Conservation (phyloP, 2,797 vertebrate genomes). For the Lepilemur ruficaudatus region DNA sequence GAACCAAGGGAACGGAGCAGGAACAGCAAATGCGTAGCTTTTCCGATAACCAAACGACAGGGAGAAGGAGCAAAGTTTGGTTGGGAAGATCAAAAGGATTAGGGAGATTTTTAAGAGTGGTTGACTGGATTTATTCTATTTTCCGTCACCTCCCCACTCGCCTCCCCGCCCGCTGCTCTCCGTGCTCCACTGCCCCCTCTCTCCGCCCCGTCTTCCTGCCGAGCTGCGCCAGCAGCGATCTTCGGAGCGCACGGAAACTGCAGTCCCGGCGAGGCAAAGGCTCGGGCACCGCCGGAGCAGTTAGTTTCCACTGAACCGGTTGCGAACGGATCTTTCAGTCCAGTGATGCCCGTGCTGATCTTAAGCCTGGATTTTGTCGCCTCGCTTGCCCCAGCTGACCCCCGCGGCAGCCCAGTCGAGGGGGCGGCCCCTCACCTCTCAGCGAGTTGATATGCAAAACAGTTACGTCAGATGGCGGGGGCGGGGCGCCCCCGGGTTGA, state of each 20-base stretch:
- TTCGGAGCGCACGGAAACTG: neutral
- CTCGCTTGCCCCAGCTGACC: neutral
- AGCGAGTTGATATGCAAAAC: slow-evolving; percentile 61
- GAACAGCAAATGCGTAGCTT: neutral
- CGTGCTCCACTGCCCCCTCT: neutral
- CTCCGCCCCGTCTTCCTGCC: neutral
- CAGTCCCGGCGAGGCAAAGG: neutral
- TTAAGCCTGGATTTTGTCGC: neutral
- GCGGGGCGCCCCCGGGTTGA: slow-evolving; percentile 61
- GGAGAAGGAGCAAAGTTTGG: slow-evolving; percentile 39
- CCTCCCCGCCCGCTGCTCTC: neutral
- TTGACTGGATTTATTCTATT: neutral
- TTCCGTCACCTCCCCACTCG: neutral
- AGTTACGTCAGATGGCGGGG: slow-evolving; percentile 68
- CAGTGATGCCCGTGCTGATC: neutral
- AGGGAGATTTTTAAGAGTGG: neutral
- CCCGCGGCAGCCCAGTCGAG: neutral
- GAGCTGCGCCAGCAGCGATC: neutral
- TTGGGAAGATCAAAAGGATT: neutral
- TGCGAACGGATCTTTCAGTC: neutral
- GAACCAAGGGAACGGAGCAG: neutral
- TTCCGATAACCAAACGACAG: neutral
- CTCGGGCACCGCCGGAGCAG: neutral
- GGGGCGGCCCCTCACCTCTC: slow-evolving; percentile 15
- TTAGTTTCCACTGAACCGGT: neutral